phyloP scores from a whole-genome alignment of 2,113 vertebrate genomes.

The Sorex fumeus region DNA sequence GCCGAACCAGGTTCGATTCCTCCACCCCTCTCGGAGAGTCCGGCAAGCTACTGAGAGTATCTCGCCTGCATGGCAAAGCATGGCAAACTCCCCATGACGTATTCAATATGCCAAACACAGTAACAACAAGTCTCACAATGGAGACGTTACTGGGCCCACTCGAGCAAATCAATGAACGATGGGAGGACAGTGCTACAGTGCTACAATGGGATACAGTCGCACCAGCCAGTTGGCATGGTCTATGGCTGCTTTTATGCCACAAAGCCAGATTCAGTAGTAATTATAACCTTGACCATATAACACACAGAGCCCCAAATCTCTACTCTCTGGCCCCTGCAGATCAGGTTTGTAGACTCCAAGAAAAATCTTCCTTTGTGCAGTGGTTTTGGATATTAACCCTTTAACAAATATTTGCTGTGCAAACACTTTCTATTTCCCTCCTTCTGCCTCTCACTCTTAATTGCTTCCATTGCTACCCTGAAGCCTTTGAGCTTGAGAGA shows the following conservation, averaged over 20 bases:
- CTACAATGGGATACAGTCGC: not conserved
- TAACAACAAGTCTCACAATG: no score
- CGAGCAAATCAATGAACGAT: no score
- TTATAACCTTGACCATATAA: not conserved
- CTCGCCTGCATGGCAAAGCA: no score
- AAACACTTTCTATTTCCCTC: not conserved
- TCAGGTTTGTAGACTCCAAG: not conserved
- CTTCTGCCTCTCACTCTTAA: not conserved
- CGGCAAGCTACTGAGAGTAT: no score
- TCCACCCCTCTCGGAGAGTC: no score
- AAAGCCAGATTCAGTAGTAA: no score
- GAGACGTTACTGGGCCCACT: no score
- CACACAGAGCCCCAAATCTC: not conserved
- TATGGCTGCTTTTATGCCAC: not conserved
- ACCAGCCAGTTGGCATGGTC: not conserved
- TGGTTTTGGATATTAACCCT: not conserved
- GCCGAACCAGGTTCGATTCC: no score
- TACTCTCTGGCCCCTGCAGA: not conserved
- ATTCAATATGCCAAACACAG: no score
- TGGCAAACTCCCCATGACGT: no score
- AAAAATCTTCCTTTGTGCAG: not conserved
- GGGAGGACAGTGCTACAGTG: no score
- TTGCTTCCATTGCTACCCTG: not conserved
- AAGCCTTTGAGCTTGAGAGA: not conserved
- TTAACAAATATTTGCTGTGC: not conserved